Base-by-base conservation (phyloP, 2,797 vertebrate genomes). In the Anolis apletophallus region DNA sequence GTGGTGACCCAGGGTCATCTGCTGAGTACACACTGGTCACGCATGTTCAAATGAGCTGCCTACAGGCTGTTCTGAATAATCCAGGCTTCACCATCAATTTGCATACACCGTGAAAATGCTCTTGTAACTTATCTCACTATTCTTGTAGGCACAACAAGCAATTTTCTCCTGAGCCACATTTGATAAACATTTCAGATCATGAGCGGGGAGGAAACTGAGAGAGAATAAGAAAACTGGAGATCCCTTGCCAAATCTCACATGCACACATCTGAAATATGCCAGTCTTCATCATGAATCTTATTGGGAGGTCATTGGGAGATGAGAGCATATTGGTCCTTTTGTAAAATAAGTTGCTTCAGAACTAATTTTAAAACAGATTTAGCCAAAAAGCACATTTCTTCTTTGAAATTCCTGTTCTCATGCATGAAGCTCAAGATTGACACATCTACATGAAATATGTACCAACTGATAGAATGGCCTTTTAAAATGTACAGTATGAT, bases 21-120 rank as follows among this genome's bases (percentile, higher is more conserved):
- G 73, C 85, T 89, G 84, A 88, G 34, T 76, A 77, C 80, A 85
- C 80, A 79, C n/a, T 87, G 75, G 81, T 94, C 87, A 85, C 59
- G 68, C 73, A 79, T 0, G 0, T 89, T 89, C 91, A 94, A 84
- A 76, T 40, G n/a, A 87, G 89, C 88, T 54, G 57, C 90, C 85
- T 88, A 81, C 81, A 40, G 13, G 29, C 81, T 89, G 55, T 87
- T 91, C 91, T 90, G 89, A 91, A 85, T 52, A 92, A 80, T 85
- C 91, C 7, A 82, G 83, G 73, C 83, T 88, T 68, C 86, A 67
- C 26, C 59, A n/a, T 88, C 61, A 80, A 76, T 50, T 55, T 85
- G 79, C 75, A n/a, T 23, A 76, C 26, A 78, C 87, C 81, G 89
- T 84, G 3, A 32, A 81, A 71, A 64, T 32, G 23, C 76, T 3